A percentile compares a stretch with the other conserved stretches of the same genome.
Evolutionary conservation across 2,797 vertebrate species (phyloP).

Genomic region (Forpus xanthops): DNA sequence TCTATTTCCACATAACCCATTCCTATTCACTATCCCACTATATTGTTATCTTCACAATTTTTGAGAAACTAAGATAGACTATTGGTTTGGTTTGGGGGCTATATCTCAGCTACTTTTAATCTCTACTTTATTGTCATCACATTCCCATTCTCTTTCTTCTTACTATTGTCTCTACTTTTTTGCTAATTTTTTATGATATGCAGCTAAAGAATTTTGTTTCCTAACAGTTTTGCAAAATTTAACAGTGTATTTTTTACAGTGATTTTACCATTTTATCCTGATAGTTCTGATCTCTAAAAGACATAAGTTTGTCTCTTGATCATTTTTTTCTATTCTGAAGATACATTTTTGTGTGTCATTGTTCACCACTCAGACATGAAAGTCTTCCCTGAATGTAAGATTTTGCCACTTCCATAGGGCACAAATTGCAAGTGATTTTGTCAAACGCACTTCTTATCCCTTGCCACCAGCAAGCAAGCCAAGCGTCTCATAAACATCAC

Average conservation of each 20-base stretch:
- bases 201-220: neutral
- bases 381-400: neutral
- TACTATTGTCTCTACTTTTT: neutral
- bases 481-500: constrained; percentile 21
- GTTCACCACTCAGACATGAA: neutral
- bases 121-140: neutral
- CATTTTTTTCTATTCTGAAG: neutral
- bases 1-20: neutral
- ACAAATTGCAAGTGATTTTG: neutral
- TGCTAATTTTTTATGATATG: neutral
- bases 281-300: neutral
- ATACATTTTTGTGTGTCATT: neutral
- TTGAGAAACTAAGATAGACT: neutral
- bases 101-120: neutral
- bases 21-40: neutral
- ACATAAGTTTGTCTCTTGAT: neutral
- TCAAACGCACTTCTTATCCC: neutral
- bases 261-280: neutral
- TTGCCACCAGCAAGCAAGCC: neutral
- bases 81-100: neutral
- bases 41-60: neutral
- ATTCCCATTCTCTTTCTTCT: neutral
- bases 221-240: neutral
- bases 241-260: neutral
- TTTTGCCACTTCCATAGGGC: neutral